These are phyloP conservation scores for Apamea epomidion DNA, from an alignment of 2,888 invertebrate species.

Conservation along the genomic window DNA sequence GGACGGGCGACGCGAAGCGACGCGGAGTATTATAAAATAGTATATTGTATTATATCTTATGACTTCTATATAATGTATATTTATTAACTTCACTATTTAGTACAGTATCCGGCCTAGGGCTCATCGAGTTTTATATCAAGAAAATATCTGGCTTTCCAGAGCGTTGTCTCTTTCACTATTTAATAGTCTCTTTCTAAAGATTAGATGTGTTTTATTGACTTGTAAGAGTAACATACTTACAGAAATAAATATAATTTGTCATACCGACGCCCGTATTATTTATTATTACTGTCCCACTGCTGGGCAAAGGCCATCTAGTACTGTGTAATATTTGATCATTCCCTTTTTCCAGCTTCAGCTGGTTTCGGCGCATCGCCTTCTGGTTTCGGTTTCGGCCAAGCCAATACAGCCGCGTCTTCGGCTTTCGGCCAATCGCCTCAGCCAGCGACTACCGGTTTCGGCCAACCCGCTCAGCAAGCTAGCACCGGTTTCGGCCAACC, in stretches of 20 bases:
- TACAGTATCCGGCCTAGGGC: background rate
- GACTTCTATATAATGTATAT: background rate
- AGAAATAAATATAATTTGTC: background rate
- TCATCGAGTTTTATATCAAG: background rate
- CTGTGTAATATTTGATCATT: constrained; percentile 3
- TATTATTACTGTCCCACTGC: background rate
- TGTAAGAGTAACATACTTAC: background rate
- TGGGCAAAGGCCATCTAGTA: background rate
- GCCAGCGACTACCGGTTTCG: constrained; percentile 66
- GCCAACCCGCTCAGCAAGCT: constrained; percentile 35
- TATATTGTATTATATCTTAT: no score
- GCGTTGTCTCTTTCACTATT: no score
- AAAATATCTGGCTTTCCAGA: no score
- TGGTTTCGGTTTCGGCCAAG: constrained; percentile 74
- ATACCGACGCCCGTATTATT: background rate
- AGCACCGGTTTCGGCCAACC: constrained; percentile 66
- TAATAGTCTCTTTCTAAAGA: no score
- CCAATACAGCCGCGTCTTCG: constrained; percentile 57
- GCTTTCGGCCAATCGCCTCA: constrained; percentile 68
- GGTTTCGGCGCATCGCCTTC: constrained; percentile 73
- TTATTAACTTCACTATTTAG: background rate
- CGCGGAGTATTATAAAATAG: no score
- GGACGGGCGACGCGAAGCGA: no score
- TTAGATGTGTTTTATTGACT: no score
- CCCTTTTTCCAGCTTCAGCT: constrained; percentile 49